A percentile compares a stretch with the other conserved stretches of the same genome.
phyloP scores from a whole-genome alignment of 1,140 invertebrate genomes.

The Metaphire vulgaris region DNA sequence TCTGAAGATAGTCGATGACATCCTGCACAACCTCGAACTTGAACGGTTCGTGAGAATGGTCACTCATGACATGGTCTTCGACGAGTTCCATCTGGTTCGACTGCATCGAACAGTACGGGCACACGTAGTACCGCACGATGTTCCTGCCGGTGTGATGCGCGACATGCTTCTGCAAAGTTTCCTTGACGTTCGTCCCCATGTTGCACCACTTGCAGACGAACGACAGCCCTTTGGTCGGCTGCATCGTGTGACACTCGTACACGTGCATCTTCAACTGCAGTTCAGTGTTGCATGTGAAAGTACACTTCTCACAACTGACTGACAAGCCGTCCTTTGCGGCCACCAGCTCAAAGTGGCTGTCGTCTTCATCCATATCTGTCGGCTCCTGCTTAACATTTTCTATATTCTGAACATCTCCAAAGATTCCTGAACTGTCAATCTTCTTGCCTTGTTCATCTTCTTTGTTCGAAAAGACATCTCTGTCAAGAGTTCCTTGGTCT shows the following conservation, averaged over 20 bases:
- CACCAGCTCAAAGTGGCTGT: background rate
- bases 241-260: constrained; percentile 3
- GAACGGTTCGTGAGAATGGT: constrained; percentile 2
- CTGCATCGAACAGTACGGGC: constrained; percentile 12
- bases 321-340: background rate
- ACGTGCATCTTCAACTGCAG: constrained; percentile 11
- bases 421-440: background rate
- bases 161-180: constrained; percentile 10
- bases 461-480: background rate
- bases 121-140: constrained; percentile 4
- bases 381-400: background rate
- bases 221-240: background rate
- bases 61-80: constrained; percentile 7
- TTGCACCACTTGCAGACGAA: constrained; percentile 13
- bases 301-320: background rate
- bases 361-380: background rate
- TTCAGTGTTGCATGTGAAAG: constrained; percentile 5
- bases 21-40: constrained; percentile 23
- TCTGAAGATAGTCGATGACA: constrained; percentile 10
- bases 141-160: constrained; percentile 1
- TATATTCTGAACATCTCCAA: background rate
- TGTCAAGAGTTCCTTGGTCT: background rate
- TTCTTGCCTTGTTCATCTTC: background rate
- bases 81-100: constrained; percentile 17
- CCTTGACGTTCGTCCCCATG: constrained; percentile 13